Evolutionary conservation across 2,113 vertebrate species (phyloP).

Genomic region (Laticauda laticaudata): DNA sequence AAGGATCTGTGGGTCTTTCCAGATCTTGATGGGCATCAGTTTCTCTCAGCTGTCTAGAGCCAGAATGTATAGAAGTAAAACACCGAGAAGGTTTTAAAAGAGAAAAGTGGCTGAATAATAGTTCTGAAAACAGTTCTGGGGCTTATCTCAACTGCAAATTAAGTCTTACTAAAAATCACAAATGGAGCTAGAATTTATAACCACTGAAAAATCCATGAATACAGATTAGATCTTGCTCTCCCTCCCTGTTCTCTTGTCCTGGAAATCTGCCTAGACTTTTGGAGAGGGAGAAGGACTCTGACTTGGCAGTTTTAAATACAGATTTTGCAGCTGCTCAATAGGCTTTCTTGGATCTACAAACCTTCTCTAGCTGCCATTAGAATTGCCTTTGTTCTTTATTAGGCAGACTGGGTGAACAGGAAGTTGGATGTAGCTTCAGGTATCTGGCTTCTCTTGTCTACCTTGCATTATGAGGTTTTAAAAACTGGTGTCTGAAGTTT

Average conservation of each 20-base stretch:
- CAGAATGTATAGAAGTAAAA: background rate
- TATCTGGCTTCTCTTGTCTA: constrained; percentile 54
- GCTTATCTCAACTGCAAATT: background rate
- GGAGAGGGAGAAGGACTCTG: constrained; percentile 65
- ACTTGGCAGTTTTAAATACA: constrained; percentile 68
- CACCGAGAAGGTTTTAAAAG: background rate
- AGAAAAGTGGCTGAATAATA: background rate
- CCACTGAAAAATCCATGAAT: constrained; percentile 41
- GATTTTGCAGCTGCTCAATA: constrained; percentile 66
- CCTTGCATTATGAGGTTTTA: constrained; percentile 40
- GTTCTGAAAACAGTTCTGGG: background rate
- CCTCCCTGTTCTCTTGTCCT: constrained; percentile 12
- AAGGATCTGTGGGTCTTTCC: background rate
- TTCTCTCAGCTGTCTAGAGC: background rate
- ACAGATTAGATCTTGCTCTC: constrained; percentile 31
- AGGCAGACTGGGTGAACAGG: constrained; percentile 42
- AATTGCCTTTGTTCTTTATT: constrained; percentile 71
- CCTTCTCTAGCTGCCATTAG: constrained; percentile 67
- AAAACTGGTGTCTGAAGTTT: constrained; percentile 36
- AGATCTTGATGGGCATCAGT: background rate
- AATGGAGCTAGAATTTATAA: constrained; percentile 53
- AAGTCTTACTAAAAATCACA: constrained; percentile 38
- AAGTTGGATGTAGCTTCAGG: constrained; percentile 57
- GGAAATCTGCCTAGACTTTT: constrained; percentile 65
- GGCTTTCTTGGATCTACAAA: constrained; percentile 70